Evolutionary conservation across 2,797 vertebrate genomes (phyloP).

Genomic region (Aphelocoma californica): DNA sequence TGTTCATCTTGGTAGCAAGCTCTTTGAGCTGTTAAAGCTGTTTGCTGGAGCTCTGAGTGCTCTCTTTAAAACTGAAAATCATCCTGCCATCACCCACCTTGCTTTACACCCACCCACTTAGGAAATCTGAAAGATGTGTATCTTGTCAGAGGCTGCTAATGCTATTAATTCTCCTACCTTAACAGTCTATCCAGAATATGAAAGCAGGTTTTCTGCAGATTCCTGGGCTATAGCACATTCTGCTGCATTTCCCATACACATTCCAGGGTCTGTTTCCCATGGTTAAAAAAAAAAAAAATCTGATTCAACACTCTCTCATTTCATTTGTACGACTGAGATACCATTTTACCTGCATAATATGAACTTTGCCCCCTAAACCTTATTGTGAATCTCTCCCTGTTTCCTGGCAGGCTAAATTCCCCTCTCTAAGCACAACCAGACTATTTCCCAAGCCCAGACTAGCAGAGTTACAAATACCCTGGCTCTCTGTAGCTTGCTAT

Average conservation of each 20-base stretch:
- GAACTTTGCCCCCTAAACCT: background rate
- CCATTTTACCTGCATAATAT: background rate
- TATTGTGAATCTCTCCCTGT: background rate
- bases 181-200: background rate
- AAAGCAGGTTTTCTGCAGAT: constrained; percentile 29
- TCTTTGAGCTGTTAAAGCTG: background rate
- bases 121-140: constrained; percentile 28
- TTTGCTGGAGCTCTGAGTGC: background rate
- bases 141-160: constrained; percentile 25
- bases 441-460: background rate
- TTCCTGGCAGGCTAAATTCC: background rate
- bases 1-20: background rate
- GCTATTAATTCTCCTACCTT: constrained; percentile 24
- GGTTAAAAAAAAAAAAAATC: constrained; percentile 35
- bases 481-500: background rate
- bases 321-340: background rate
- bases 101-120: constrained; percentile 34
- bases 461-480: background rate
- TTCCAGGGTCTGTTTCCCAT: constrained; percentile 11
- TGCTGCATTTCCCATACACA: background rate
- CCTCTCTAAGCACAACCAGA: background rate
- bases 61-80: constrained; percentile 28
- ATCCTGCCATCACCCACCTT: constrained; percentile 24
- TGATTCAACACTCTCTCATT: constrained; percentile 21
- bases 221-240: constrained; percentile 16